phyloP scores from a whole-genome alignment of 2,113 vertebrate species.

The Rana temporaria region DNA sequence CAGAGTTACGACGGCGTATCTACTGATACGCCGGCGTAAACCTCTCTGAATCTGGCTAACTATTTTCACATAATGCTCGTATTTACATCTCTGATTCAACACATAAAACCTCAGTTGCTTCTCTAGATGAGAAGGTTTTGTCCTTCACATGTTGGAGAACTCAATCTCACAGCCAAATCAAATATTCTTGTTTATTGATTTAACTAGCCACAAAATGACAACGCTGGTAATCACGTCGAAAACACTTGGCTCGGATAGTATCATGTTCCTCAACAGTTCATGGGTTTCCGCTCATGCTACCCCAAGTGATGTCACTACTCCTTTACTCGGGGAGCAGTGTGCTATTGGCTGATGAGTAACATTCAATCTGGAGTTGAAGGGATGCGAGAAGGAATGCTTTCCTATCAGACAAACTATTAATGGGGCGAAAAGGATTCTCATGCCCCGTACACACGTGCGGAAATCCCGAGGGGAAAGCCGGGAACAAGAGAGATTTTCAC shows the following conservation, averaged over 20 bases:
- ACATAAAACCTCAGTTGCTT: background rate
- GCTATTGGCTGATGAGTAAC: background rate
- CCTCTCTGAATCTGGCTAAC: too few species aligned
- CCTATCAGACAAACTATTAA: too few species aligned
- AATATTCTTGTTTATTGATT: constrained; percentile 35
- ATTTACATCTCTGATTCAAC: background rate
- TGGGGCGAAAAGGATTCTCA: too few species aligned
- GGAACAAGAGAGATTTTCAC: too few species aligned
- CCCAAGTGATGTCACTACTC: background rate
- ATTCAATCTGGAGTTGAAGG: constrained; percentile 1
- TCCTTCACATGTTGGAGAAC: background rate
- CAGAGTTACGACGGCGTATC: too few species aligned
- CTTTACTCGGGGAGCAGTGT: background rate
- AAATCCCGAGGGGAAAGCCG: too few species aligned
- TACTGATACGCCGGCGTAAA: too few species aligned
- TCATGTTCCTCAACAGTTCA: constrained; percentile 4
- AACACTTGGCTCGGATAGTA: background rate
- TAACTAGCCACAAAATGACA: constrained; percentile 1
- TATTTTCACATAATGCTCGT: too few species aligned
- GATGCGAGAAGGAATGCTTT: background rate
- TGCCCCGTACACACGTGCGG: too few species aligned
- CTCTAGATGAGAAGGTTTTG: background rate
- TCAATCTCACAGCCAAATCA: background rate
- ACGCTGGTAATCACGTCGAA: background rate
- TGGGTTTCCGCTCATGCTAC: background rate